Evolutionary conservation across 2,113 vertebrate genomes (phyloP), one percentile per base, ranked within the genome.

Genomic region (Lagopus leucura): DNA sequence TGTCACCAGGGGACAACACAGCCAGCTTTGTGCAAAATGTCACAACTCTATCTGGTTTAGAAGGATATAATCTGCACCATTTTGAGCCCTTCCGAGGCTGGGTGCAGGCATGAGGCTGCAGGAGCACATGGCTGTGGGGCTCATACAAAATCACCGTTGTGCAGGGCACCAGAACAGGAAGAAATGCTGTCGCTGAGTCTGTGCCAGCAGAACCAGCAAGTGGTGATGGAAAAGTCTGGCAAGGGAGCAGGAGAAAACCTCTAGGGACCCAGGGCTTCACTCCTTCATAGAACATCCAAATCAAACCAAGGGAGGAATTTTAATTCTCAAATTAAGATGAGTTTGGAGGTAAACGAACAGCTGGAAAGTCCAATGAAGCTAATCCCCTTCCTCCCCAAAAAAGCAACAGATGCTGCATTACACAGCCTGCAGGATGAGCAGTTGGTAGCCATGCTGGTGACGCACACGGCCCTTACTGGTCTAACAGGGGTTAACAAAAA

Each of bases 341-440:
- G 21, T 76, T 84, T 65, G 66, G 81, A 89, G 63, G 52, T 50
- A 63, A 93, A 77, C 2, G 4, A 42, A 32, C 15, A 20, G 15
- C 2, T 83, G 73, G 30, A 50, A 60, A 63, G 54, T n/a, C 36
- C 34, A 52, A 65, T 16, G 8, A 73, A 73, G n/a, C n/a, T n/a
- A 73, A 88, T 83, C 13, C 7, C 36, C 47, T 45, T 76, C 38
- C 36, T 36, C 25, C 34, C 34, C 43, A 28, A 36, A 20, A 55
- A 74, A 10, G 63, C 0, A 1, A 64, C 5, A 40, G 2, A n/a
- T 5, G 7, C 57, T 24, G 34, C 34, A 9, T 3, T 27, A 40
- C n/a, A 79, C 80, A 78, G 18, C 10, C 60, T 2, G 3, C 1
- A 8, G 32, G n/a, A 13, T 28, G 40, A 88, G 32, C 61, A 55